Evolutionary conservation across 2,888 invertebrate species (phyloP).

Genomic region (Morpho achilles): DNA sequence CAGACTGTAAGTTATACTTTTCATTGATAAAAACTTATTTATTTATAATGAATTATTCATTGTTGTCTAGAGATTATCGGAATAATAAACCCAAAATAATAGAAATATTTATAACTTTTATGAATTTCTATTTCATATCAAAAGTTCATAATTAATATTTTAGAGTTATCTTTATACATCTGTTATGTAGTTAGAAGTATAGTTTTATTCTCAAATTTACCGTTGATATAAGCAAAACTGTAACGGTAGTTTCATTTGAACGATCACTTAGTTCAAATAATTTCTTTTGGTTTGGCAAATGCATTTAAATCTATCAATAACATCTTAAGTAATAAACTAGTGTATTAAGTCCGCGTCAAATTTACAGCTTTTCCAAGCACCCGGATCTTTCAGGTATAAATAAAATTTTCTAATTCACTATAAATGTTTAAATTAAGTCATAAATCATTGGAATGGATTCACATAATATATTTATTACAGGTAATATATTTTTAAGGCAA

Average conservation of each 20-base stretch:
- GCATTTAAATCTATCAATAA: conserved; percentile 8
- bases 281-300: not conserved
- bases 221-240: conserved; percentile 43
- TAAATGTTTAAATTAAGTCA: conserved; percentile 5
- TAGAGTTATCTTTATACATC: no score
- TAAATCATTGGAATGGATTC: conserved; percentile 12
- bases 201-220: conserved; percentile 37
- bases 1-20: no score
- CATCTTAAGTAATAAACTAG: conserved; percentile 1
- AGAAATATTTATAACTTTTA: no score
- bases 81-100: no score
- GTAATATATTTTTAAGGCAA: no score
- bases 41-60: no score
- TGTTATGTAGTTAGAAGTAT: not conserved
- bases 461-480: no score
- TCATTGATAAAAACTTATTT: no score
- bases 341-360: not conserved
- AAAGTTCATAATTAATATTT: no score
- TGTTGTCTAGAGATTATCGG: no score
- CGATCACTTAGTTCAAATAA: not conserved
- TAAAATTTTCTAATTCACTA: conserved; percentile 12
- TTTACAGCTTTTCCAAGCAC: conserved; percentile 27
- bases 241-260: conserved; percentile 41
- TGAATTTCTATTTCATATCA: no score
- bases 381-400: conserved; percentile 34